Evolutionary conservation across 2,888 invertebrate genomes (phyloP), one percentile per base, ranked within the genome.

Genomic region (Chrysolina haemoptera): DNA sequence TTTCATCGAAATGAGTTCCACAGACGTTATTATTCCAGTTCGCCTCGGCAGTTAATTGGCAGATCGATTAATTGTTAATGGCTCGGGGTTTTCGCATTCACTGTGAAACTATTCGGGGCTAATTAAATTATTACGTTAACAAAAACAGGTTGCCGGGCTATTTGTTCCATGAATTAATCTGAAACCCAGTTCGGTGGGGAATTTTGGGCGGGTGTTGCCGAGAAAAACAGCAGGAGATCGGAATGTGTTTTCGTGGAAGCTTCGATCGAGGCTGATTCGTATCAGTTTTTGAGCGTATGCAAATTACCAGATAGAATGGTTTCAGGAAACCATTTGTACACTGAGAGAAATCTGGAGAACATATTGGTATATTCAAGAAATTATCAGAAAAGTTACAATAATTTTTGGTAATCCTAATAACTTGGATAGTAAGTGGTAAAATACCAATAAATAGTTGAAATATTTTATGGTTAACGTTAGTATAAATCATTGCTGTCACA

Each of bases 21-120:
- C 35, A 59, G 27, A 59, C 59, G 27, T 59, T 59, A 59, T 59
- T 55, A 55, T 55, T 55, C 12, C 20, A 55, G 20, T 55, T 55
- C 12, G 55, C 9, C 20, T 27, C 35, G 27, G 27, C 59, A 35
- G 59, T 59, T 59, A 59, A 59, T 59, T 77, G 70, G 70, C 55
- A 59, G 72, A 75, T 77, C 75, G 75, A 75, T 73, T 73, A 73
- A 77, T 77, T 68, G 68, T 63, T 70, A 72, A 73, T 66, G 50
- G 63, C 35, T 70, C 41, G 18, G 69, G 73, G 73, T 73, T 55
- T 74, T 62, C 46, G 74, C 74, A 73, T 75, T 73, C 71, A 64
- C 69, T 69, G 69, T 71, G 66, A 76, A 76, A 75, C 75, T 75
- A 71, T 75, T 75, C 59, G 22, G 65, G 68, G 55, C 75, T 75